Evolutionary conservation across 1,140 invertebrate species (phyloP), one percentile per base, ranked within the genome.

Genomic region (Drosophila seguyi): DNA sequence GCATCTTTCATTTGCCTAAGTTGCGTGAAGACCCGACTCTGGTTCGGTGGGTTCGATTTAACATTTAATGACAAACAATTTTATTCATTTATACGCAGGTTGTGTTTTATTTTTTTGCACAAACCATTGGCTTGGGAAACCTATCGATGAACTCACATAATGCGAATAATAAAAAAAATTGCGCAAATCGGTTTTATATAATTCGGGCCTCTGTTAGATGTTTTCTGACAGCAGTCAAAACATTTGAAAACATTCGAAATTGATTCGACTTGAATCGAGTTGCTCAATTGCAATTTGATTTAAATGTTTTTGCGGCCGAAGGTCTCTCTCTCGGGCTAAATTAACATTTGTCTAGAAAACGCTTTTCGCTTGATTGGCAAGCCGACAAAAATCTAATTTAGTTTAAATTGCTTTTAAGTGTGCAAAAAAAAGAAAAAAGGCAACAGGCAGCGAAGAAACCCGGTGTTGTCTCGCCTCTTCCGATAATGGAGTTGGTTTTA

Each of bases 381-480:
- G 55, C 71, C 63, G 75, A 67, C 72, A 60, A 73, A 88, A 69
- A 88, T 87, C 84, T 66, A 88, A 87, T 87, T 87, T 88, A 74
- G 84, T 88, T 88, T 58, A 90, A 87, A 87, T 87, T 88, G 86
- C 76, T 84, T 87, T 88, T 84, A 88, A 87, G 80, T 76, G 84
- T 66, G 41, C 45, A 39, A 45, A 44, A 41, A 25, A 25, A 25
- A 41, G 47, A 65, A 42, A 65, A 34, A 20, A 31, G 25, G 14
- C 6, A 25, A 45, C 13, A 34, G 50, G 52, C 52, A 86, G 81
- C 63, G 41, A 62, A 76, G 78, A 79, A 78, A 79, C 45, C 60
- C 36, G 13, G 34, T 10, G 67, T 38, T 27, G 67, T 29, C 50
- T 71, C 67, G 22, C 34, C 68, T 72, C 48, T 67, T 55, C 62